phyloP scores from a whole-genome alignment of 2,113 vertebrate species.

The Cacatua alba region DNA sequence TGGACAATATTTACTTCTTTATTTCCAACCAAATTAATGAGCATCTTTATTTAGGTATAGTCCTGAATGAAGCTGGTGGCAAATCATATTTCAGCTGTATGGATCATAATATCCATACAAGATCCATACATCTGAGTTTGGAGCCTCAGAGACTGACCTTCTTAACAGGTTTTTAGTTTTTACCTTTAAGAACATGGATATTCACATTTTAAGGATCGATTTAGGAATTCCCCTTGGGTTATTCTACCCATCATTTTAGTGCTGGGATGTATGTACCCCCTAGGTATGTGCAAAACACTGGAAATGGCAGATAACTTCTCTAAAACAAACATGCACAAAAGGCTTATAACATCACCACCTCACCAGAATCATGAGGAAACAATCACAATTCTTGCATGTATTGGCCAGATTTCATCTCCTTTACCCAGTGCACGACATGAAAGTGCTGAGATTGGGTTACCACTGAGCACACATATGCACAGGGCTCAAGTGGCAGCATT shows the following conservation, averaged over 20 bases:
- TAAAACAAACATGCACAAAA: background rate
- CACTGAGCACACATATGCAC: fast-evolving
- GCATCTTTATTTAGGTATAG: background rate
- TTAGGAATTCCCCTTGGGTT: background rate
- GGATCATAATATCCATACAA: background rate
- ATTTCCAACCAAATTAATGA: background rate
- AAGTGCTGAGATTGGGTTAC: background rate
- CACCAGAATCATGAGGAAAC: background rate
- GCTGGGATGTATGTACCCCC: background rate
- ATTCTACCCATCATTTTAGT: background rate
- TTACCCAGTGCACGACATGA: fast-evolving
- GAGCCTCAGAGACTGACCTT: background rate
- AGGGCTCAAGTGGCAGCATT: background rate
- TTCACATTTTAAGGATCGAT: background rate
- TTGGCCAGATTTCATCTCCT: background rate
- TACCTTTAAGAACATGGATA: background rate
- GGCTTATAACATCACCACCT: background rate
- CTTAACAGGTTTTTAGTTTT: background rate
- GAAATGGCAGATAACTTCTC: background rate
- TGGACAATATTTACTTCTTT: background rate
- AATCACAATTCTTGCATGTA: background rate
- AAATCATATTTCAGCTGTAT: fast-evolving
- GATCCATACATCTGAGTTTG: background rate
- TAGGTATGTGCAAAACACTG: background rate
- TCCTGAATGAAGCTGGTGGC: background rate